phyloP scores from a whole-genome alignment of 2,888 invertebrate genomes.

The Apotomis capreana region DNA sequence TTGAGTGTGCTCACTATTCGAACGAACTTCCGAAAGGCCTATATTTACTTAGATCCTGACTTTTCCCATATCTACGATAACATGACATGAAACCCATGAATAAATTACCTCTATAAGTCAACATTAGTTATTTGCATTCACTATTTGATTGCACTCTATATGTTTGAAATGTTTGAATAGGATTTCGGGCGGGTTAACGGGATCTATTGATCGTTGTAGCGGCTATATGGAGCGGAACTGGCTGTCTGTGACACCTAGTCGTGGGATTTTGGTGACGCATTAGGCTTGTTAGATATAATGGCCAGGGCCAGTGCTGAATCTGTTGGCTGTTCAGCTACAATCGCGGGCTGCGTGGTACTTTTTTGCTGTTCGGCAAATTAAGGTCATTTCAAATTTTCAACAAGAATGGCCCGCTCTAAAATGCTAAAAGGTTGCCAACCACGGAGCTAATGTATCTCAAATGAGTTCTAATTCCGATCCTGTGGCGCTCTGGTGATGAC shows the following conservation, averaged over 20 bases:
- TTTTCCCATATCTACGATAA: conserved; percentile 4
- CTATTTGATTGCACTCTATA: conserved; percentile 22
- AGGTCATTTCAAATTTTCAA: no score
- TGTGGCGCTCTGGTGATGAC: no score
- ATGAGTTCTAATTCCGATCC: no score
- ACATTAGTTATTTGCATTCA: conserved; percentile 16
- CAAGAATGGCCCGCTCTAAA: no score
- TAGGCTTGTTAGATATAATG: conserved; percentile 1
- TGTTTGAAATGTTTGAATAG: conserved; percentile 18
- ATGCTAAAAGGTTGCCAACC: no score
- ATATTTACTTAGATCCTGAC: neutral
- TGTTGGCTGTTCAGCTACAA: no score
- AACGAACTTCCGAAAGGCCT: no score
- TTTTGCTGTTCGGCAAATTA: no score
- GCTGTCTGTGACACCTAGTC: conserved; percentile 22
- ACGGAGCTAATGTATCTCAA: no score
- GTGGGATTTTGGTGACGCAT: conserved; percentile 30
- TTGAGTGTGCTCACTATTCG: no score
- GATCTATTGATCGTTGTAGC: conserved; percentile 20
- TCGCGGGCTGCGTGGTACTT: no score
- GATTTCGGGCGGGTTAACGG: conserved; percentile 28
- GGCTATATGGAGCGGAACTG: conserved; percentile 41
- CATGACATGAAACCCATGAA: conserved; percentile 8
- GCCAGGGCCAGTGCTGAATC: no score
- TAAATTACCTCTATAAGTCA: conserved; percentile 21